Conservation (phyloP, 2,113 vertebrate genomes). For the Recurvirostra avosetta region DNA sequence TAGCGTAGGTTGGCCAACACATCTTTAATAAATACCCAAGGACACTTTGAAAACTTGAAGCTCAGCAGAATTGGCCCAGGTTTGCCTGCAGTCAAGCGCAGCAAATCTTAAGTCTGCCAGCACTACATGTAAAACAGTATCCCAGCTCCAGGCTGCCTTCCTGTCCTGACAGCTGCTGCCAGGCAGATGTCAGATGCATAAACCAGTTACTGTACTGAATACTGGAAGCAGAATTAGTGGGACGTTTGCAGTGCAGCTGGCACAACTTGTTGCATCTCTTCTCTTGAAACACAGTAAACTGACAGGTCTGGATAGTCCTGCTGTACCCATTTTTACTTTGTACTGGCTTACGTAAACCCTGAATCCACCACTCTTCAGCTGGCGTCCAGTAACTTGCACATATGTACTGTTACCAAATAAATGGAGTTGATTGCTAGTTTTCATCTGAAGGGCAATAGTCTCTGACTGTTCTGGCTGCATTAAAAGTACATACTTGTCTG, state of each 20-base stretch:
- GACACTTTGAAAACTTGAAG: background rate
- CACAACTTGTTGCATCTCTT: background rate
- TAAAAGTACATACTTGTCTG: background rate
- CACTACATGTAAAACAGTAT: background rate
- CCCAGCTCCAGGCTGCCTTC: background rate
- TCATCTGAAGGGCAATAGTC: background rate
- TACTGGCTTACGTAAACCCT: background rate
- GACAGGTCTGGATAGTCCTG: background rate
- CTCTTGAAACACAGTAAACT: background rate
- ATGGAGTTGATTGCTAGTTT: background rate
- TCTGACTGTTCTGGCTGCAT: background rate
- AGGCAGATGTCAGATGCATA: background rate
- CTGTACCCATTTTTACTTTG: background rate
- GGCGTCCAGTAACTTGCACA: background rate
- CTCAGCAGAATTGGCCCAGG: background rate
- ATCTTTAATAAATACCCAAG: background rate
- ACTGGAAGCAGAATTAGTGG: background rate
- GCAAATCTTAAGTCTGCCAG: background rate
- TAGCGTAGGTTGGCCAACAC: background rate
- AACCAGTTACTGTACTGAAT: background rate
- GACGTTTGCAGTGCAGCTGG: background rate
- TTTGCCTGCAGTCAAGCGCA: background rate
- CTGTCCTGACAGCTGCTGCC: background rate
- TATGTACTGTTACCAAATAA: background rate
- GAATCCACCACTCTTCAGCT: background rate